A percentile compares a stretch with the other conserved stretches of the same genome.
Conservation (phyloP, 2,888 invertebrate species). For the Scaptomyza cyrtandrae region DNA sequence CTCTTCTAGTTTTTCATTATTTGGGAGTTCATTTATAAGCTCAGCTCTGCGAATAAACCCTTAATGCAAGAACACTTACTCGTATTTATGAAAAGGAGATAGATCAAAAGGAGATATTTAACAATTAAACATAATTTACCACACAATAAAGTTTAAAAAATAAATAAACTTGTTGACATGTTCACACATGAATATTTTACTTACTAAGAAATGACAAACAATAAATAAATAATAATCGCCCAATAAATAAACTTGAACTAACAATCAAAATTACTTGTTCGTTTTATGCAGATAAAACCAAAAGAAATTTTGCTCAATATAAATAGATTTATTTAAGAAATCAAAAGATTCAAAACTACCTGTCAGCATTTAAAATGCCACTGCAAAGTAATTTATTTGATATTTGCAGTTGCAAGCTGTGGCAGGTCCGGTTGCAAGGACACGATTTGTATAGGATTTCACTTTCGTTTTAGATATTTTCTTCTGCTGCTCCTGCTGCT, state of each 20-base stretch:
- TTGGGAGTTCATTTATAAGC: slow-evolving; percentile 2
- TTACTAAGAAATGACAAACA: not conserved
- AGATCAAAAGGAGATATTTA: no score
- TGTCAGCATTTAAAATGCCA: slow-evolving; percentile 22
- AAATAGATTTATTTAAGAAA: slow-evolving; percentile 27
- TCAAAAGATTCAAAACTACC: slow-evolving; percentile 11
- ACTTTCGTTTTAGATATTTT: slow-evolving; percentile 58
- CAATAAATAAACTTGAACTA: slow-evolving; percentile 2
- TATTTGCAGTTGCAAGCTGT: slow-evolving; percentile 1
- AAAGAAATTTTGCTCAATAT: slow-evolving; percentile 2
- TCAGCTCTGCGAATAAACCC: slow-evolving; percentile 6
- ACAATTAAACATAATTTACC: not conserved
- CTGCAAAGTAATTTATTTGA: slow-evolving; percentile 20
- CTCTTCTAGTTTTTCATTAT: slow-evolving; percentile 13
- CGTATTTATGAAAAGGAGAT: not conserved
- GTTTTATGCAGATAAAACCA: slow-evolving; percentile 8
- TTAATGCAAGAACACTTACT: no score
- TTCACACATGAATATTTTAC: not conserved
- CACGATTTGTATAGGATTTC: slow-evolving; percentile 38
- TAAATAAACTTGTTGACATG: not conserved
- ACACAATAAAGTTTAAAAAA: no score
- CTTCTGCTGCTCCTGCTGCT: slow-evolving; percentile 3
- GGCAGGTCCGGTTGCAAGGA: not conserved
- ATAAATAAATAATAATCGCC: slow-evolving; percentile 2
- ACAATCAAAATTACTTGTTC: slow-evolving; percentile 2